Conservation (phyloP, 2,113 vertebrate genomes). For the Mionectes macconnelli region DNA sequence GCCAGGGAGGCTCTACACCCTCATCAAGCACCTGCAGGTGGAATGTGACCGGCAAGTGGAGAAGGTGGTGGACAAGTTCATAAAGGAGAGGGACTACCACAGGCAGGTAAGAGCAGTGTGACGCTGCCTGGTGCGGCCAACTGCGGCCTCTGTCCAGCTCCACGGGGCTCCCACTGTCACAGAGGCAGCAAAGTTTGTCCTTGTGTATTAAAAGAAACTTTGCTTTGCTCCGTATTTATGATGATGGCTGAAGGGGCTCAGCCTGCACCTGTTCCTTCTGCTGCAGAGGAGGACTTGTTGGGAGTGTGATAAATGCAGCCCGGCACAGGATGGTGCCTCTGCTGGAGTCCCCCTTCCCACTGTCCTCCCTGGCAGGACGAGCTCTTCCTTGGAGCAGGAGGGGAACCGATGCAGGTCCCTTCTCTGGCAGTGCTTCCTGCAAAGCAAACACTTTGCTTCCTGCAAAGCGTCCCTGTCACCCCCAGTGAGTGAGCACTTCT, state of each 20-base stretch:
- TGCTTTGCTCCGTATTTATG: background rate
- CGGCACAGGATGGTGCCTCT: background rate
- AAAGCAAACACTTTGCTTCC: background rate
- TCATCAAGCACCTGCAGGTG: constrained; percentile 92
- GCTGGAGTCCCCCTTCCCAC: background rate
- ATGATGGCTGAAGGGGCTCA: background rate
- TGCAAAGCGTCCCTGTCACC: background rate
- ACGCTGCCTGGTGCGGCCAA: background rate
- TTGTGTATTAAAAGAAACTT: background rate
- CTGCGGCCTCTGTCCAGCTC: background rate
- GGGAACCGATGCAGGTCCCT: background rate
- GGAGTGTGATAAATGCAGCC: background rate
- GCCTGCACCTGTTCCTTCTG: background rate
- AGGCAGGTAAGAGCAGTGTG: constrained; percentile 80
- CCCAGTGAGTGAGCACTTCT: background rate
- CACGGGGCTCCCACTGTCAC: fast-evolving
- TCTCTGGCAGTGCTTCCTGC: background rate
- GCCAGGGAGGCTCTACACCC: constrained; percentile 88
- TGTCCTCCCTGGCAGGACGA: background rate
- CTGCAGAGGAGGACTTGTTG: background rate
- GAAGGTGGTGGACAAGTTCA: constrained; percentile 93
- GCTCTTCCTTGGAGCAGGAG: background rate
- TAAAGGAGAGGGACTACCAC: constrained; percentile 90
- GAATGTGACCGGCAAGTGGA: constrained; percentile 94
- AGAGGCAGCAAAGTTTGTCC: background rate